phyloP scores from a whole-genome alignment of 2,888 invertebrate genomes.

The Archips crataeganus region DNA sequence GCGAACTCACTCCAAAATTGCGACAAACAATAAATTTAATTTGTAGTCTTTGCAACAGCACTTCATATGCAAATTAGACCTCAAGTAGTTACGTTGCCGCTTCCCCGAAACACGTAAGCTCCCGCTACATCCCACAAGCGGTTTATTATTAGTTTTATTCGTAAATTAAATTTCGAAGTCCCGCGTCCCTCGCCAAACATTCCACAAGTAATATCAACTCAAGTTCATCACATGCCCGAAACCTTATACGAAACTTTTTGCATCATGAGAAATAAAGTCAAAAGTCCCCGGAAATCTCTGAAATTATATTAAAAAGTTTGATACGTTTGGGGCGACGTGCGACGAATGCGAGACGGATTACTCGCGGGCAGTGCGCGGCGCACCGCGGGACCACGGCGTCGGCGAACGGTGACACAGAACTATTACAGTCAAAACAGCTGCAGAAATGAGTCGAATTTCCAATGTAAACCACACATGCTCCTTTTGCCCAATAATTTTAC shows the following conservation, averaged over 20 bases:
- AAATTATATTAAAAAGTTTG: slow-evolving; percentile 42
- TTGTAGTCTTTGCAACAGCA: slow-evolving; percentile 23
- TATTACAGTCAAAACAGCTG: neutral
- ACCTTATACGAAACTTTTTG: slow-evolving; percentile 37
- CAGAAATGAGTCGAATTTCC: neutral
- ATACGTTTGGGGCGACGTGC: slow-evolving; percentile 34
- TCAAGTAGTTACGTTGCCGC: neutral
- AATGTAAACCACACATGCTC: neutral
- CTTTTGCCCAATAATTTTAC: too few species aligned
- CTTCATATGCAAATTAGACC: slow-evolving; percentile 31
- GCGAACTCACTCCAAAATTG: slow-evolving; percentile 17
- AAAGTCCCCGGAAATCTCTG: slow-evolving; percentile 34
- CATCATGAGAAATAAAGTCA: slow-evolving; percentile 39
- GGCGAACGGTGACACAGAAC: neutral
- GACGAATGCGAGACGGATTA: slow-evolving; percentile 3
- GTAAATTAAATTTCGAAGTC: slow-evolving; percentile 31
- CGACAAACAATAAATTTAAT: slow-evolving; percentile 32
- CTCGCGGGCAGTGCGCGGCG: neutral
- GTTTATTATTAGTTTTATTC: slow-evolving; percentile 37
- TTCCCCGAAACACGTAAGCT: slow-evolving; percentile 1
- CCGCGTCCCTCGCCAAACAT: slow-evolving; percentile 25
- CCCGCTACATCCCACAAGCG: slow-evolving; percentile 10
- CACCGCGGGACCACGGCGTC: neutral
- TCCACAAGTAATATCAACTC: slow-evolving; percentile 32
- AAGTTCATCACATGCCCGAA: slow-evolving; percentile 37